Evolutionary conservation across 2,797 vertebrate species (phyloP).

Genomic region (Semotilus atromaculatus): DNA sequence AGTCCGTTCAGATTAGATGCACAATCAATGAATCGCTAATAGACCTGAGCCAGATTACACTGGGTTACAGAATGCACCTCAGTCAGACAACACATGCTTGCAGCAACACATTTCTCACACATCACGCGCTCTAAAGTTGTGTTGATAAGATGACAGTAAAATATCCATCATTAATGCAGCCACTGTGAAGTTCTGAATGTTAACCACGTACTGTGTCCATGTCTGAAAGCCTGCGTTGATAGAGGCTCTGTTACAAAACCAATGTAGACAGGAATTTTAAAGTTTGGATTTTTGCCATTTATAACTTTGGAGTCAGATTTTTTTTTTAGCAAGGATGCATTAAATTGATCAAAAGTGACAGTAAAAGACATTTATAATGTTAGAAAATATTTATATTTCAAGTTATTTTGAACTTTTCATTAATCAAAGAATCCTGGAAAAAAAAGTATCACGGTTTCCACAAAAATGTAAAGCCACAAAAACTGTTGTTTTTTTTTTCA

Average conservation of each 20-base stretch:
- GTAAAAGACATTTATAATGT: neutral
- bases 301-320: neutral
- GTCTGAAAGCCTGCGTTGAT: neutral
- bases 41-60: slow-evolving; percentile 53
- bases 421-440: neutral
- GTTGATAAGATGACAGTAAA: slow-evolving; percentile 9
- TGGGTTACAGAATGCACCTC: slow-evolving; percentile 32
- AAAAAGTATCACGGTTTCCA: neutral
- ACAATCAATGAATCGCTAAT: slow-evolving; percentile 56
- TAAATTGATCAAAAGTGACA: neutral
- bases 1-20: slow-evolving; percentile 50
- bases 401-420: neutral
- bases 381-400: neutral
- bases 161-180: neutral
- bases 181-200: neutral
- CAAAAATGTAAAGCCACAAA: neutral
- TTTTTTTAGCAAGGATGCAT: neutral
- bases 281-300: too few species aligned
- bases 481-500: too few species aligned
- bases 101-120: slow-evolving; percentile 5
- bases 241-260: neutral
- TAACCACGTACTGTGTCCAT: neutral
- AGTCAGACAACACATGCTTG: slow-evolving; percentile 12
- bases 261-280: neutral
- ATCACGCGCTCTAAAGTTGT: neutral